Percentiles rank a stretch among this genome's conserved stretches.
These are phyloP conservation scores for Patagioenas fasciata DNA, from an alignment of 2,113 vertebrate species.

Conservation along the genomic window DNA sequence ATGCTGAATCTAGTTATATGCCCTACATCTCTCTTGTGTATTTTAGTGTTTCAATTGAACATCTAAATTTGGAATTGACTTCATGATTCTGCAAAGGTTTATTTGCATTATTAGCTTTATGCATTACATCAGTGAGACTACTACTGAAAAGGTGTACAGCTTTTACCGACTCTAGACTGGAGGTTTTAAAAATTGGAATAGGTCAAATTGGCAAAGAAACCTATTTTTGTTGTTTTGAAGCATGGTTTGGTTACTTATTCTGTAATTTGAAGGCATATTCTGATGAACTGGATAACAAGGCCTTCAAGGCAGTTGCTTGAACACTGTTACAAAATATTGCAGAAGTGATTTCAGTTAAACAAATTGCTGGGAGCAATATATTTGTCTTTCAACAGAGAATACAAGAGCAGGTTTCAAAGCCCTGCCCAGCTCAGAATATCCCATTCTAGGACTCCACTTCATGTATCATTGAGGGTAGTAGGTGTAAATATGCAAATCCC, in stretches of 20 bases:
- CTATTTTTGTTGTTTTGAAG: not conserved
- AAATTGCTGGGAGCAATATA: not conserved
- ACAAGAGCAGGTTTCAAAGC: not conserved
- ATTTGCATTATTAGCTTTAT: not conserved
- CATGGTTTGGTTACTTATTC: not conserved
- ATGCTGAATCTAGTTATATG: not conserved
- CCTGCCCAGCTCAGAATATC: not conserved
- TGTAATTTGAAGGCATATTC: not conserved
- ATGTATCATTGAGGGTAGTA: not conserved
- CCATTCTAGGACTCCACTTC: not conserved
- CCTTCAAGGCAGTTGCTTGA: not conserved
- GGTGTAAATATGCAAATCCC: not conserved
- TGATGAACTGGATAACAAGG: not conserved
- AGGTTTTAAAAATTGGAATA: not conserved
- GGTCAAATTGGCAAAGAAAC: not conserved
- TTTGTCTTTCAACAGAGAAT: not conserved
- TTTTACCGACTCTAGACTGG: not conserved
- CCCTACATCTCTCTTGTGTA: not conserved
- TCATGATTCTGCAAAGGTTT: not conserved
- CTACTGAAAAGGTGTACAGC: not conserved
- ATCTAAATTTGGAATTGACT: not conserved
- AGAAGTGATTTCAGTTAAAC: not conserved
- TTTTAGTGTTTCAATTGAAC: not conserved
- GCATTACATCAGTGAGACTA: not conserved
- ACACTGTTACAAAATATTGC: not conserved